Base-by-base conservation (phyloP, 2,113 vertebrate genomes). In the Myanophis thanlyinensis region DNA sequence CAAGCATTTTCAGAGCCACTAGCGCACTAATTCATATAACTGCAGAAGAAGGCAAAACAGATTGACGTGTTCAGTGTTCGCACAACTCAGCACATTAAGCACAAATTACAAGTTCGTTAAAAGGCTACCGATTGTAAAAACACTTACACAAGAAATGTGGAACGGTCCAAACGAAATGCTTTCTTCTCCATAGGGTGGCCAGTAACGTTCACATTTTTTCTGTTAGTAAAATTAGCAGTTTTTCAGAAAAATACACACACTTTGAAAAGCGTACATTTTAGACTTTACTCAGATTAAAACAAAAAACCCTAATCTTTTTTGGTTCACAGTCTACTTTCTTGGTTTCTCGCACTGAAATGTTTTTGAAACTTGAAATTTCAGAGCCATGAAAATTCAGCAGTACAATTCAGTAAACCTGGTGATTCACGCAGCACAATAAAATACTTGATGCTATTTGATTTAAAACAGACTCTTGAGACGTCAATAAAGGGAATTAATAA, bases 141-240 rank as follows among this genome's bases (percentile, higher is more conserved):
- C 94, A 99, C 99, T 99, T 98, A 99, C 99, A 97, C 98, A 99
- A 91, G 98, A 98, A 98, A 99, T 98, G 97, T 97, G 98, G 98
- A 99, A 99, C 47, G 99, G 98, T 94, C 98, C 98, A 95, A 99
- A 99, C 53, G 95, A 98, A 97, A 99, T 95, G 87, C 98, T 97
- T 94, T 98, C 98, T 95, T 99, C 99, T 94, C 98, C 98, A 85
- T 97, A 97, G 86, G 98, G 95, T 18, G 99, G 99, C 98, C 98
- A 99, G 95, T 99, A 99, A 88, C 98, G 98, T 93, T 99, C 99
- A 98, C 99, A 99, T 96, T 99, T 99, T 99, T 99, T 99, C 99
- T 99, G 97, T 97, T 85, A n/a, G 13, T 5, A 92, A 49, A 67
- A 54, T 13, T 3, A 35, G 25, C 49, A 47, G 23, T 48, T 89